A percentile compares a stretch with the other conserved stretches of the same genome.
Evolutionary conservation across 2,888 invertebrate species (phyloP).

Genomic region (Gibbula magus): DNA sequence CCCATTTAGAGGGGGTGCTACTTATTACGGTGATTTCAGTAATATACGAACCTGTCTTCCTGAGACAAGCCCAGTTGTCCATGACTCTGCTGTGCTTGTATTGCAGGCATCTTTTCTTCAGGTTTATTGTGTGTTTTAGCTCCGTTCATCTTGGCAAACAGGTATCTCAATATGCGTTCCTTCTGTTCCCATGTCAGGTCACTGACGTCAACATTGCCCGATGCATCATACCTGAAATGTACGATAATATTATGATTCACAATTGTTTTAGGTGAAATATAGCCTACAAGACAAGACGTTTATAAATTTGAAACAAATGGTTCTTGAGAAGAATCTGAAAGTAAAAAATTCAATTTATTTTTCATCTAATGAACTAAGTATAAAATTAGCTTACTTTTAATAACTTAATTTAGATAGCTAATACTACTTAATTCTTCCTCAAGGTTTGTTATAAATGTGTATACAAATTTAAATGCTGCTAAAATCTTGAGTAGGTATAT

Average conservation of each 20-base stretch:
- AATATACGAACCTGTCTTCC: conserved; percentile 40
- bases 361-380: no score
- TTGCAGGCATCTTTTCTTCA: conserved; percentile 47
- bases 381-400: no score
- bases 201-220: conserved; percentile 68
- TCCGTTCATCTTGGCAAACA: conserved; percentile 74
- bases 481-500: no score
- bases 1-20: no score
- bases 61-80: conserved; percentile 43
- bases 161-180: conserved; percentile 72
- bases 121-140: conserved; percentile 30
- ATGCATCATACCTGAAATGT: conserved; percentile 48
- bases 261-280: not conserved
- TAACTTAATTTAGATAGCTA: no score
- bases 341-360: no score
- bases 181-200: conserved; percentile 76
- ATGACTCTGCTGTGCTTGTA: conserved; percentile 44
- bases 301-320: no score
- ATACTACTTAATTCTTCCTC: no score
- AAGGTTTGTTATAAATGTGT: no score
- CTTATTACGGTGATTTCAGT: not conserved
- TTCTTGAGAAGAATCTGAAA: no score
- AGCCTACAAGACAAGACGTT: not conserved
- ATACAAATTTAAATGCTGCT: no score
- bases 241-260: not conserved